Evolutionary conservation across 37 sponge, comb jelly and placozoan species (phyloP).

Genomic region (Theonella swinhoei): DNA sequence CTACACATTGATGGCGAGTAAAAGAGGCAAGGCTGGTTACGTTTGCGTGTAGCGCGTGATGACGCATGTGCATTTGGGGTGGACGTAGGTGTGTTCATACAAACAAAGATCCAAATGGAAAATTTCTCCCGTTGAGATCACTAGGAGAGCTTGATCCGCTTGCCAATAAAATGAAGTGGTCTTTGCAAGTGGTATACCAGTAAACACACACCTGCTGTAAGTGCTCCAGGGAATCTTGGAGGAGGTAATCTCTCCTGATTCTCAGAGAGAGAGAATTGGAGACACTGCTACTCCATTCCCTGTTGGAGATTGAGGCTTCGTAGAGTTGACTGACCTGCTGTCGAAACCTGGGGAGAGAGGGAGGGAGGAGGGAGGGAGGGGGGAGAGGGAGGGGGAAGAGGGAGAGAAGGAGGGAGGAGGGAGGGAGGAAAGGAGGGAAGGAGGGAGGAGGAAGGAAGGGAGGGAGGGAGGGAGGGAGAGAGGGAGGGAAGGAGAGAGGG

Average conservation of each 20-base stretch:
- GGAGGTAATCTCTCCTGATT: slow-evolving; percentile 56
- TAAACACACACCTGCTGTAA: slow-evolving; percentile 42
- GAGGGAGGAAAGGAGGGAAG: not conserved
- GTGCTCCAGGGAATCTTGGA: slow-evolving; percentile 60
- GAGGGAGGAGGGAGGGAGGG: not conserved
- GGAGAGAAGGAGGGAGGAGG: not conserved
- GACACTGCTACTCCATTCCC: slow-evolving; percentile 43
- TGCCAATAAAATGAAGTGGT: no score
- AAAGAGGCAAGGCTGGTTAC: no score
- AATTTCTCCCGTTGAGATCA: no score
- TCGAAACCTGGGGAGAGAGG: slow-evolving; percentile 43
- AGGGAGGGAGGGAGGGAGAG: not conserved
- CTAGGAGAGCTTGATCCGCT: no score
- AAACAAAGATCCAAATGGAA: no score
- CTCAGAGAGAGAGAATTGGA: slow-evolving; percentile 60
- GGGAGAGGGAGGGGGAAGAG: not conserved
- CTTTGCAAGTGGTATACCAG: no score
- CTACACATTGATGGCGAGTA: no score
- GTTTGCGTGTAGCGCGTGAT: no score
- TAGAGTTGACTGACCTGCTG: slow-evolving; percentile 61
- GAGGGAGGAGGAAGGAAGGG: not conserved
- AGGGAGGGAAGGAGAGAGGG: not conserved
- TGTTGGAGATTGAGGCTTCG: slow-evolving; percentile 12
- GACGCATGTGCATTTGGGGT: no score
- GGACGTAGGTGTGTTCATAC: no score